A percentile compares a stretch with the other conserved stretches of the same genome.
These are phyloP conservation scores for Chouioia cunea DNA, from an alignment of 2,888 invertebrate genomes.

Conservation along the genomic window DNA sequence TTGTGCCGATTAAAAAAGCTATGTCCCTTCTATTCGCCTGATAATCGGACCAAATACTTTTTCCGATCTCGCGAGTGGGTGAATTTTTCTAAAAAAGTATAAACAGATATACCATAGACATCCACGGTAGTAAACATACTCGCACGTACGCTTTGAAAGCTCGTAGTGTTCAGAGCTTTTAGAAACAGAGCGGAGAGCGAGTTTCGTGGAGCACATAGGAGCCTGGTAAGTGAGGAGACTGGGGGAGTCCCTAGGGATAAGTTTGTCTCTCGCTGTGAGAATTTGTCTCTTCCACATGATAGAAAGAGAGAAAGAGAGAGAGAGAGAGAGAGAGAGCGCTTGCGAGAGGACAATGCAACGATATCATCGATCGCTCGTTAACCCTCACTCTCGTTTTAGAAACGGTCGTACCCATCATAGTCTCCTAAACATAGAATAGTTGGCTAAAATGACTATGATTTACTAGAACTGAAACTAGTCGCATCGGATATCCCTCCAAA, in stretches of 20 bases:
- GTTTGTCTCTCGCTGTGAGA: conserved; percentile 8
- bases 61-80: conserved; percentile 49
- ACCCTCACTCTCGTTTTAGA: neutral
- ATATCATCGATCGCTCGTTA: too few species aligned
- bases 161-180: neutral
- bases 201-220: conserved; percentile 51
- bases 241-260: conserved; percentile 62
- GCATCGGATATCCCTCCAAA: neutral
- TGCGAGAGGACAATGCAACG: neutral
- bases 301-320: neutral
- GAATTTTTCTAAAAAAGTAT: conserved; percentile 47
- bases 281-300: neutral
- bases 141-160: neutral
- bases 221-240: conserved; percentile 60
- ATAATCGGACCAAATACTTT: conserved; percentile 56
- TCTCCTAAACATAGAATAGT: conserved; percentile 44
- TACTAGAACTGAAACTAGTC: conserved; percentile 27
- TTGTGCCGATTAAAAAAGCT: conserved; percentile 49
- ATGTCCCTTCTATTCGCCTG: conserved; percentile 53
- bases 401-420: conserved; percentile 16
- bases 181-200: conserved; percentile 13
- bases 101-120: too few species aligned
- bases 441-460: conserved; percentile 33
- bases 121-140: conserved; percentile 27
- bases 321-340: too few species aligned